Conservation (phyloP, 1,140 invertebrate genomes). For the Lethrus apterus region DNA sequence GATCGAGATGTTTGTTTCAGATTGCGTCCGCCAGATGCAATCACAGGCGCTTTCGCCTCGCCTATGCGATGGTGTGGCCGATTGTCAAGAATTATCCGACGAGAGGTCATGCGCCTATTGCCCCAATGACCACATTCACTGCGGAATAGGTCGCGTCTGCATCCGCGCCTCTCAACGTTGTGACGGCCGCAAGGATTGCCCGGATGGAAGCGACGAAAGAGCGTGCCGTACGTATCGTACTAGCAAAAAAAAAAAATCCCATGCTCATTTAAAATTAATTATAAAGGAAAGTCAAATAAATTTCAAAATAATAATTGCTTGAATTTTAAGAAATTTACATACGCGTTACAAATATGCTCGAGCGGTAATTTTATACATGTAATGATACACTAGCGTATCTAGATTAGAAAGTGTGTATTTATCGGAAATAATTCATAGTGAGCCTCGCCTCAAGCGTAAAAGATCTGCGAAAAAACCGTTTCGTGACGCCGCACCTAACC, state of each 20-base stretch:
- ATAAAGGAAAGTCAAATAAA: too few relatives aligned
- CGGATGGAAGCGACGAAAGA: slow-evolving; percentile 78
- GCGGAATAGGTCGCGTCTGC: slow-evolving; percentile 67
- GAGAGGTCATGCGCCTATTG: slow-evolving; percentile 74
- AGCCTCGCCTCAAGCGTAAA: slow-evolving; percentile 62
- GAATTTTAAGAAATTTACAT: too few relatives aligned
- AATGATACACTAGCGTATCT: too few relatives aligned
- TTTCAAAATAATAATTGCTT: too few relatives aligned
- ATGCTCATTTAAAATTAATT: too few relatives aligned
- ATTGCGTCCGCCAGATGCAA: slow-evolving; percentile 64
- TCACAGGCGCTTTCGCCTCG: slow-evolving; percentile 55
- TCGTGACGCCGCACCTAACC: slow-evolving; percentile 55
- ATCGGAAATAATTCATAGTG: too few relatives aligned
- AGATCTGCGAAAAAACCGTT: slow-evolving; percentile 47
- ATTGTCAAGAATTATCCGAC: slow-evolving; percentile 77
- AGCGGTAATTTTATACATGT: too few relatives aligned
- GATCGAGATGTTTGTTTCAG: slow-evolving; percentile 42
- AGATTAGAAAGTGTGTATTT: too few relatives aligned
- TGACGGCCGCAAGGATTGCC: slow-evolving; percentile 74
- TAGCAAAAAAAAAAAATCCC: too few relatives aligned
- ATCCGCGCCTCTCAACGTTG: slow-evolving; percentile 64
- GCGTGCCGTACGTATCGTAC: slow-evolving; percentile 79
- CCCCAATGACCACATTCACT: slow-evolving; percentile 60
- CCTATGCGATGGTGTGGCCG: slow-evolving; percentile 78
- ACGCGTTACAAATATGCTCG: too few relatives aligned